Percentiles rank a stretch among this genome's conserved stretches.
Conservation (phyloP, 2,888 invertebrate genomes). For the Drosophila mimetica region DNA sequence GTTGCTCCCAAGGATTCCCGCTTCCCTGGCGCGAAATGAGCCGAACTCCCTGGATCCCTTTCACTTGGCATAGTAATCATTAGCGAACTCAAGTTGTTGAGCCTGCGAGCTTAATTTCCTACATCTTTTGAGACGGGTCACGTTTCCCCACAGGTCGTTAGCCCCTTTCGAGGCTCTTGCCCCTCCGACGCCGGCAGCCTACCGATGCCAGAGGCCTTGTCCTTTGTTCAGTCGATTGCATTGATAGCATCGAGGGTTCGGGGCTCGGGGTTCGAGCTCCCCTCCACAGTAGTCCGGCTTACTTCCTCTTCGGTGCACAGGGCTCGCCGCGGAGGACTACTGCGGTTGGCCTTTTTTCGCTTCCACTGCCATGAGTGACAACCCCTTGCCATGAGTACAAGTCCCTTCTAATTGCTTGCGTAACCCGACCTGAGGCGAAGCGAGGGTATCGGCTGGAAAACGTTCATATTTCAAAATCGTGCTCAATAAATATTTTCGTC, state of each 20-base stretch:
- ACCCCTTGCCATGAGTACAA: conserved; percentile 46
- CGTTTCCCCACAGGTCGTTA: conserved; percentile 34
- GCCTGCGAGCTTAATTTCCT: conserved; percentile 33
- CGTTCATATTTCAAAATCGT: conserved; percentile 77
- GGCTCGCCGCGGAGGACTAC: conserved; percentile 12
- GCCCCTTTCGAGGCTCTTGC: conserved; percentile 43
- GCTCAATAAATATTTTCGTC: conserved; percentile 76
- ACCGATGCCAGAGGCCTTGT: conserved; percentile 42
- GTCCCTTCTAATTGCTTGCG: conserved; percentile 78
- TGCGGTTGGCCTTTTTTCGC: conserved; percentile 59
- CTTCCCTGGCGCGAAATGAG: not conserved
- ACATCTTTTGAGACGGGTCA: conserved; percentile 32
- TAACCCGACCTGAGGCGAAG: conserved; percentile 72
- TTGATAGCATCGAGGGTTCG: conserved; percentile 40
- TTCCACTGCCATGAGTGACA: conserved; percentile 52
- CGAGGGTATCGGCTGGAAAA: conserved; percentile 49
- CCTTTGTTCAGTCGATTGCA: conserved; percentile 59
- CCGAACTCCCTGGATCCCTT: conserved; percentile 6
- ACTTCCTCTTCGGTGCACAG: conserved; percentile 68
- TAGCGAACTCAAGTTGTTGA: conserved; percentile 24
- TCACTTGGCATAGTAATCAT: conserved; percentile 24
- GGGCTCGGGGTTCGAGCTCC: conserved; percentile 27
- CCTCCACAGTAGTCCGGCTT: conserved; percentile 68
- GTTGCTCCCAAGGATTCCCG: conserved; percentile 5
- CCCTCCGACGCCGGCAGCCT: conserved; percentile 5